These are phyloP conservation scores for Silurus meridionalis DNA, from an alignment of 2,113 vertebrate species.

Conservation along the genomic window DNA sequence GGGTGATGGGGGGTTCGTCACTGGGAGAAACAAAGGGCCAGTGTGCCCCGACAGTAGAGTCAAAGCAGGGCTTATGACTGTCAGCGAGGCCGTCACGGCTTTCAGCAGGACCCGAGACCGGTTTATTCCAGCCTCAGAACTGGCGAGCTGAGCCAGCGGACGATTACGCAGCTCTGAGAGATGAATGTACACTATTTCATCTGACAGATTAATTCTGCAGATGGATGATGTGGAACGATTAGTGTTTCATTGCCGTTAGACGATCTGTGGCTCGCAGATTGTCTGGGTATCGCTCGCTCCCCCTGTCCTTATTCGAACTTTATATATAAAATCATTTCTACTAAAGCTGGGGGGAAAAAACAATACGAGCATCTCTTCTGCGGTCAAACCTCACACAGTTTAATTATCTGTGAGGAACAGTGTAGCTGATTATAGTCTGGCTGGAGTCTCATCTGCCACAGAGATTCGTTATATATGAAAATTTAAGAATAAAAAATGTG, in stretches of 20 bases:
- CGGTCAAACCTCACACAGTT: neutral
- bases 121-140: slow-evolving; percentile 32
- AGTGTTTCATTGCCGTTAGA: slow-evolving; percentile 23
- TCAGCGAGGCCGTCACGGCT: slow-evolving; percentile 44
- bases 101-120: slow-evolving; percentile 28
- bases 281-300: neutral
- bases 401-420: neutral
- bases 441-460: neutral
- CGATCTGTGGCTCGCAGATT: slow-evolving; percentile 3
- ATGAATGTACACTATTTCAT: slow-evolving; percentile 27
- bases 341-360: neutral
- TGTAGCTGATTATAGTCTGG: neutral
- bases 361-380: neutral
- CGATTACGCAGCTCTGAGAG: slow-evolving; percentile 23
- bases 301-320: slow-evolving; percentile 15
- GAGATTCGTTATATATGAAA: too few relatives aligned
- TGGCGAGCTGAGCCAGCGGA: slow-evolving; percentile 2
- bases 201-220: slow-evolving; percentile 39
- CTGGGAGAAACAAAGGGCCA: slow-evolving; percentile 49
- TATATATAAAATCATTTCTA: neutral
- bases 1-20: neutral
- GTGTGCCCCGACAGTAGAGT: slow-evolving; percentile 56
- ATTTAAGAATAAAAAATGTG: neutral
- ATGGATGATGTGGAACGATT: slow-evolving; percentile 31
- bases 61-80: slow-evolving; percentile 46